Percentiles rank a stretch among this genome's conserved stretches.
These are phyloP conservation scores for Steatornis caripensis DNA, from an alignment of 2,113 vertebrate genomes.

Conservation along the genomic window DNA sequence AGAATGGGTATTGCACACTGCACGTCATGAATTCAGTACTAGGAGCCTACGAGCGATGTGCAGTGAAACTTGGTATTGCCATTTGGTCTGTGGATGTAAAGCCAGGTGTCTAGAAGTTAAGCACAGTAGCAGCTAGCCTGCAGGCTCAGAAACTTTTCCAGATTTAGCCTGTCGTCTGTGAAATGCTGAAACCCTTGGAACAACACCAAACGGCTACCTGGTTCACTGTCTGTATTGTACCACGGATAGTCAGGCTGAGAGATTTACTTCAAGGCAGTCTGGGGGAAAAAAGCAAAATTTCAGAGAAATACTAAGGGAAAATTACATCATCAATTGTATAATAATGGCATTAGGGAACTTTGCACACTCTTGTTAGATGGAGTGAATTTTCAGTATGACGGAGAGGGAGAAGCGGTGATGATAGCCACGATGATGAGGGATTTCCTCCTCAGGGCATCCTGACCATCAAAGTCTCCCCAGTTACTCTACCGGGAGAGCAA, in stretches of 20 bases:
- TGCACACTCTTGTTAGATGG: background rate
- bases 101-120: background rate
- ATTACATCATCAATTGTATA: background rate
- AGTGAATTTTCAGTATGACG: background rate
- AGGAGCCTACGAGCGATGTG: background rate
- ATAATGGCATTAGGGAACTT: background rate
- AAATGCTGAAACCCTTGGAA: background rate
- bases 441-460: background rate
- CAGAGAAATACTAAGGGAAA: background rate
- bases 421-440: background rate
- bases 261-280: background rate
- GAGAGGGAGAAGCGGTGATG: rapidly evolving
- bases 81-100: background rate
- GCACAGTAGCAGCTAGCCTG: background rate
- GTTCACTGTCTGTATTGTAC: background rate
- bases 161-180: background rate
- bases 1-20: background rate
- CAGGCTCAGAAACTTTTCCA: background rate
- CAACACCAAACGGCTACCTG: background rate
- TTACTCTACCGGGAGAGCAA: background rate
- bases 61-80: background rate
- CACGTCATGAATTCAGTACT: background rate
- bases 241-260: background rate
- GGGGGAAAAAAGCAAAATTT: background rate
- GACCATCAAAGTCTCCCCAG: background rate